Evolutionary conservation across 1,140 invertebrate genomes (phyloP).

Genomic region (Pseudachorutes palmiensis): DNA sequence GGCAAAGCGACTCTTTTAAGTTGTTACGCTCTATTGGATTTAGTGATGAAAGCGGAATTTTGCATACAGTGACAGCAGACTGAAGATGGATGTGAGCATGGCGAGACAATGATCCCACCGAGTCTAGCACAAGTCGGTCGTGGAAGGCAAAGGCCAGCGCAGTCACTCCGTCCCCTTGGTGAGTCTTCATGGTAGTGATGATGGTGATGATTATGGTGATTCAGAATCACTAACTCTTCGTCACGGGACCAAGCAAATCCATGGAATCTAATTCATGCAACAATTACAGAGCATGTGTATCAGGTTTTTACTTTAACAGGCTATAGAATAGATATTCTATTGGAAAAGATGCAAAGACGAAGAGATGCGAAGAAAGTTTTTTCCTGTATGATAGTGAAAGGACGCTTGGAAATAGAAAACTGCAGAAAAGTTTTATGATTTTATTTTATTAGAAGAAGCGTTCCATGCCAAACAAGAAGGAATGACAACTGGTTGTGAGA

Average conservation of each 20-base stretch:
- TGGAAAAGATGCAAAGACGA: too few species aligned
- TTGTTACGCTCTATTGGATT: too few species aligned
- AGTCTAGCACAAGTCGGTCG: slow-evolving; percentile 16
- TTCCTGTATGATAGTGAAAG: too few species aligned
- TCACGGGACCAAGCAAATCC: neutral
- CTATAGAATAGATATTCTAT: too few species aligned
- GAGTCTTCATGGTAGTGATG: neutral
- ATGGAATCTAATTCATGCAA: neutral
- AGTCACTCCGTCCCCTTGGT: neutral
- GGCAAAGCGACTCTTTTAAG: slow-evolving; percentile 15
- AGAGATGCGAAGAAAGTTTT: too few species aligned
- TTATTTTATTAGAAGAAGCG: too few species aligned
- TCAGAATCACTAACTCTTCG: neutral
- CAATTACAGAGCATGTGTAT: too few species aligned
- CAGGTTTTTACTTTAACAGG: too few species aligned
- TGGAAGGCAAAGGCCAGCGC: slow-evolving; percentile 26
- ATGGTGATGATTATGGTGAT: neutral
- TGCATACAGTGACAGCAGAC: slow-evolving; percentile 31
- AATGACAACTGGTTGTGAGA: too few species aligned
- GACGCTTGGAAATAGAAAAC: too few species aligned
- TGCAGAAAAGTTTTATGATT: too few species aligned
- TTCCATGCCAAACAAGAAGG: too few species aligned
- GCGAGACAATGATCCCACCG: slow-evolving; percentile 19
- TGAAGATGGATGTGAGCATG: slow-evolving; percentile 7
- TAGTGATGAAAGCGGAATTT: neutral